phyloP scores from a whole-genome alignment of 2,113 vertebrate genomes.

The Psilopogon haemacephalus region DNA sequence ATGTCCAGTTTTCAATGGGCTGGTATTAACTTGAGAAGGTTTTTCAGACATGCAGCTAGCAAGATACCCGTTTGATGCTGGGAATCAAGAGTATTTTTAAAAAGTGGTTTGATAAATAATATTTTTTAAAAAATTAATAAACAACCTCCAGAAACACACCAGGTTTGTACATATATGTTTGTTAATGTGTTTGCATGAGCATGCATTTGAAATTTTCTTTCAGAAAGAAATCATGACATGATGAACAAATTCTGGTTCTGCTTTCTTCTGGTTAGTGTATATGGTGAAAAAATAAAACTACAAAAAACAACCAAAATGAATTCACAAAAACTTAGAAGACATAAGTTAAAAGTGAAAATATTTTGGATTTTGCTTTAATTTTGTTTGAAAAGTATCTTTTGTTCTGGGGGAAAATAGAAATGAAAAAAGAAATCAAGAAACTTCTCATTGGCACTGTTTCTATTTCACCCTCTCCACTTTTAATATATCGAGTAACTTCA shows the following conservation, averaged over 20 bases:
- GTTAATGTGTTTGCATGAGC: not conserved
- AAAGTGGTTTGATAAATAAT: rapidly evolving
- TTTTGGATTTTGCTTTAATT: not conserved
- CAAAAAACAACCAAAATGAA: not conserved
- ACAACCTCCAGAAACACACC: not conserved
- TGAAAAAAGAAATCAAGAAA: not conserved
- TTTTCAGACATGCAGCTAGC: not conserved
- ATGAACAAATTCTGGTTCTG: not conserved
- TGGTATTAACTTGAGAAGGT: not conserved
- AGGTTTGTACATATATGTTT: not conserved
- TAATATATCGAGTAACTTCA: not conserved
- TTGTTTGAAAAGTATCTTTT: not conserved
- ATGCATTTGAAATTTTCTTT: not conserved
- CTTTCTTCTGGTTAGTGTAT: not conserved
- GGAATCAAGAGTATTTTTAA: not conserved
- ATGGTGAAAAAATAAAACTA: not conserved
- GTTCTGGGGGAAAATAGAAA: not conserved
- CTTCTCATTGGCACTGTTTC: not conserved
- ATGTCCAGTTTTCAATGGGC: not conserved
- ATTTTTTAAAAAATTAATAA: not conserved
- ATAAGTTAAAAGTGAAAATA: not conserved
- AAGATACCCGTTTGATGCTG: not conserved
- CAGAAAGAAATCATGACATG: not conserved
- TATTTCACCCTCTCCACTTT: not conserved
- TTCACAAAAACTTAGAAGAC: not conserved